Evolutionary conservation across 2,113 vertebrate species (phyloP).

Genomic region (Neolamprologus toae): DNA sequence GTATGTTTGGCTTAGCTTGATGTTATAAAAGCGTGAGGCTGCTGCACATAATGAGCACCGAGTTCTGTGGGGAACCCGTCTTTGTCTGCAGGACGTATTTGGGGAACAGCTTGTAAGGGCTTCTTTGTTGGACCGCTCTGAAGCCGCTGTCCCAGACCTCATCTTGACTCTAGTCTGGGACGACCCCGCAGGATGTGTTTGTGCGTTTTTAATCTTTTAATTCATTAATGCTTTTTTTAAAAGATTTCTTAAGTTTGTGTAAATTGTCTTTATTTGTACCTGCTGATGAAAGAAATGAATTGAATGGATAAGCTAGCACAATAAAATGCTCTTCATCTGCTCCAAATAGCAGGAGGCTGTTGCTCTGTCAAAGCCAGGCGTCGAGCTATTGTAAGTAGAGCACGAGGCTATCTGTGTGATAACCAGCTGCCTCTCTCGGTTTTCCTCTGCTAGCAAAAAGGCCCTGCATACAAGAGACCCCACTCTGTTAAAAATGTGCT

Average conservation of each 20-base stretch:
- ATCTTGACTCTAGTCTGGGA: neutral
- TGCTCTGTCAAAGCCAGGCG: neutral
- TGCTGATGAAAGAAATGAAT: neutral
- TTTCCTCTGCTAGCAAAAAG: neutral
- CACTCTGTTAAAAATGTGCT: neutral
- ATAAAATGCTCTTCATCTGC: neutral
- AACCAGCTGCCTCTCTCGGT: neutral
- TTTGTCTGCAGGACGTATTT: neutral
- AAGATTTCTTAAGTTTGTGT: neutral
- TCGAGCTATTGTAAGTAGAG: neutral
- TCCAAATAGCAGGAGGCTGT: neutral
- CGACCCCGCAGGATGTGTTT: neutral
- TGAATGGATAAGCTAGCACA: neutral
- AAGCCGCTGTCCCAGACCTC: neutral
- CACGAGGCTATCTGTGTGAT: neutral
- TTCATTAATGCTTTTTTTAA: neutral
- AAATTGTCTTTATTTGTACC: neutral
- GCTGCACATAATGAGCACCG: neutral
- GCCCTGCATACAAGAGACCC: neutral
- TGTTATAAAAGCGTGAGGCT: neutral
- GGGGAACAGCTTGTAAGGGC: neutral
- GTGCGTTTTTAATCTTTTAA: neutral
- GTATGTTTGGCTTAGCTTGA: neutral
- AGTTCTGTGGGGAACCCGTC: neutral
- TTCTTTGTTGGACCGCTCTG: neutral